phyloP scores from a whole-genome alignment of 2,888 invertebrate genomes.

The Lepidocyrtoides sp. region DNA sequence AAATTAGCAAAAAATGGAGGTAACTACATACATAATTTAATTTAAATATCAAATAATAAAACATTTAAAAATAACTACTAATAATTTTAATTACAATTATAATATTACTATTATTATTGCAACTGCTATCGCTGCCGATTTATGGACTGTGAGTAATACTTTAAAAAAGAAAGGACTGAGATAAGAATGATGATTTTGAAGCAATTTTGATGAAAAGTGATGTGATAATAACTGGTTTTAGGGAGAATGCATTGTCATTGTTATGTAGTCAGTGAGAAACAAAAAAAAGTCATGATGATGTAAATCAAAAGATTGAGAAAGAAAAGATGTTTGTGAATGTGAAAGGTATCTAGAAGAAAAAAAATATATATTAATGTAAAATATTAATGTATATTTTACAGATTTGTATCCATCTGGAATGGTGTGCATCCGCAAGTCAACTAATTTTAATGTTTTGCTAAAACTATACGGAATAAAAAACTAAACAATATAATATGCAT shows the following conservation, averaged over 20 bases:
- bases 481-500: constrained; percentile 49
- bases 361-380: constrained; percentile 11
- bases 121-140: constrained; percentile 81
- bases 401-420: constrained; percentile 45
- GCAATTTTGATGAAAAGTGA: constrained; percentile 66
- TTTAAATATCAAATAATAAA: background rate
- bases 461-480: constrained; percentile 35
- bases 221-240: constrained; percentile 79
- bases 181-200: constrained; percentile 68
- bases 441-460: constrained; percentile 37
- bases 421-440: constrained; percentile 48
- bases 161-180: constrained; percentile 74
- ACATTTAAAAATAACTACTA: constrained; percentile 2
- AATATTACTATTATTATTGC: constrained; percentile 72
- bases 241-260: constrained; percentile 44
- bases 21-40: constrained; percentile 18
- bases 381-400: background rate
- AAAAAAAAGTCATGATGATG: constrained; percentile 19
- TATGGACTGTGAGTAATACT: constrained; percentile 76
- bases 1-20: background rate
- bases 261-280: constrained; percentile 65
- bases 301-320: background rate
- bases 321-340: constrained; percentile 24
- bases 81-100: constrained; percentile 13
- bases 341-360: constrained; percentile 40